Base-by-base conservation (phyloP, 2,797 vertebrate genomes). In the Manis javanica region DNA sequence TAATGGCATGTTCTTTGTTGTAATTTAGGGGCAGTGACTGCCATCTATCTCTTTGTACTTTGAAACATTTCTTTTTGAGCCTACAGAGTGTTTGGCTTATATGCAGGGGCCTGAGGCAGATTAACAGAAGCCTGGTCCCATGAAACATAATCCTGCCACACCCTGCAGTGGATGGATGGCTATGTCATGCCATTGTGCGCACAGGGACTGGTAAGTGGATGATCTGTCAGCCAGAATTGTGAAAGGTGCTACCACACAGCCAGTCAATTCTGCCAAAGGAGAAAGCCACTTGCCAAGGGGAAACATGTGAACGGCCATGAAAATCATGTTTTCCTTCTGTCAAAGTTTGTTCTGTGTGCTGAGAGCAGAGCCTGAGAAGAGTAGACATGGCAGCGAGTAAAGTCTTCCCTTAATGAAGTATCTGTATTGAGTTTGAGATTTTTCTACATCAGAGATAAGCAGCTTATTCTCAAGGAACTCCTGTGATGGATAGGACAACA, bases 91-190 rank as follows among this genome's bases (percentile, higher is more conserved):
- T 96, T 96, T 92, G 96, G 94, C 87, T 97, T 93, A 82, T 96
- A 93, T 96, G 96, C 95, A 96, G 91, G 77, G 82, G 51, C 97
- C 92, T 94, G 94, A 98, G 94, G 72, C 95, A 97, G 96, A 87
- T 98, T 91, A 95, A 94, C 51, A 95, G 95, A 97, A 97, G 87
- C 39, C 37, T 78, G 71, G 93, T 77, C 34, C 78, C 77, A 11
- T 59, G 91, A 96, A 97, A 93, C 26, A 72, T 82, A 97, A 97
- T 98, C 97, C 94, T 69, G 81, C 95, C 95, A 90, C 93, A 86
- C 94, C 96, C 96, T 72, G 87, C 31, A 92, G 57, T 13, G 77
- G 87, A 95, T 87, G 97, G 94, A 93, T 85, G 87, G 31, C 31
- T 95, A 8, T 77, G 69, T 59, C 51, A 37, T 71, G 91, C 96